These are phyloP conservation scores for Pocillopora verrucosa DNA, from an alignment of 64 coral and sea anemone genomes.

Conservation along the genomic window DNA sequence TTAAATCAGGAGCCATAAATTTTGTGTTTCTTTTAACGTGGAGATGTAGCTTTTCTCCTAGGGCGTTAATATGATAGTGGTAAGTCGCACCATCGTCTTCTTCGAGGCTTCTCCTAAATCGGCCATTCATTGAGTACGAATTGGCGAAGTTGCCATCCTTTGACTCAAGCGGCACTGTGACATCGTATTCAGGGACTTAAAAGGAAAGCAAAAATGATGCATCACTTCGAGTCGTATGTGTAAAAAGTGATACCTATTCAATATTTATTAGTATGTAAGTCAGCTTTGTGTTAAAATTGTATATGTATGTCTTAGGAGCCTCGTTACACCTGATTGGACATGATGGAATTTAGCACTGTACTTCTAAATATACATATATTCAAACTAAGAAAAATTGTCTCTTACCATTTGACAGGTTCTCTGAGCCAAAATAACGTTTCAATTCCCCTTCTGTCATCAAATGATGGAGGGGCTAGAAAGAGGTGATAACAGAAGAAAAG, in stretches of 20 bases:
- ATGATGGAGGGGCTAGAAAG: conserved; percentile 32
- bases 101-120: neutral
- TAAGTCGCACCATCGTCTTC: neutral
- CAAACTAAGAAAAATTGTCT: neutral
- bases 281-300: too few relatives aligned
- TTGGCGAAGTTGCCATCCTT: neutral
- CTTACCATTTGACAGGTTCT: conserved; percentile 26
- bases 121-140: neutral
- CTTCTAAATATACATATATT: neutral
- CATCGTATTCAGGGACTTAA: conserved; percentile 54
- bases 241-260: too few relatives aligned
- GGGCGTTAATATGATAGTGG: conserved; percentile 15
- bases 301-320: too few relatives aligned
- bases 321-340: too few relatives aligned
- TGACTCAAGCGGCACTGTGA: conserved; percentile 17
- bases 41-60: conserved; percentile 10
- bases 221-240: too few relatives aligned
- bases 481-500: neutral
- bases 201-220: neutral
- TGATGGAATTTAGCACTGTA: too few relatives aligned
- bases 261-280: too few relatives aligned
- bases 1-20: conserved; percentile 19
- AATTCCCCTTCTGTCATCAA: conserved; percentile 45
- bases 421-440: conserved; percentile 28
- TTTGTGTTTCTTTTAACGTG: conserved; percentile 30